Percentiles rank a stretch among this genome's conserved stretches.
Conservation (phyloP, 2,113 vertebrate species). For the Indri indri region DNA sequence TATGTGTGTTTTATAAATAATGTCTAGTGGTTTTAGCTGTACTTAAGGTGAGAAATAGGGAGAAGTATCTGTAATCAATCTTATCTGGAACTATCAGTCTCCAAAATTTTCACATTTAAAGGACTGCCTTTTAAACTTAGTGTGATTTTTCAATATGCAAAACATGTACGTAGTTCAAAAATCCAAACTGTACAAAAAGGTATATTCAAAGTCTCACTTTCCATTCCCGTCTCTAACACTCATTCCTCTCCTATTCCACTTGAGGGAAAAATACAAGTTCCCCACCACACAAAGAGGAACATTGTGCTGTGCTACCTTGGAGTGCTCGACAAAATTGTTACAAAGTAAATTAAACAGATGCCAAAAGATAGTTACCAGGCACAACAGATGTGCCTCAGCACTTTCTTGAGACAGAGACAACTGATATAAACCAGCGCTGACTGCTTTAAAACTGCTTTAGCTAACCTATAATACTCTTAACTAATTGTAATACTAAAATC, state of each 20-base stretch:
- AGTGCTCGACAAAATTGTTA: too few relatives aligned
- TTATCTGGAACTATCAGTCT: neutral
- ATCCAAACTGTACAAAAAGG: neutral
- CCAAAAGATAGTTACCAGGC: too few relatives aligned
- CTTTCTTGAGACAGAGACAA: too few relatives aligned
- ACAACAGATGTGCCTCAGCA: too few relatives aligned
- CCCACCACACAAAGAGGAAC: too few relatives aligned
- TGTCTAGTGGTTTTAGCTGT: neutral
- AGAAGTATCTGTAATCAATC: neutral
- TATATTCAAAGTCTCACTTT: neutral
- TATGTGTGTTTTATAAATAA: neutral
- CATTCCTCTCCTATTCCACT: neutral
- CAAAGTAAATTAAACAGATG: too few relatives aligned
- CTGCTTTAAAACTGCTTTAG: too few relatives aligned
- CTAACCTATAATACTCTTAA: too few relatives aligned
- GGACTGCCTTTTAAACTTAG: neutral
- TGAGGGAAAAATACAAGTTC: too few relatives aligned
- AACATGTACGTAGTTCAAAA: neutral
- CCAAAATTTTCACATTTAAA: neutral
- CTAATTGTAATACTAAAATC: too few relatives aligned
- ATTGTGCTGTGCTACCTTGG: too few relatives aligned
- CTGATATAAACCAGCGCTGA: too few relatives aligned
- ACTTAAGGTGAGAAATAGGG: neutral
- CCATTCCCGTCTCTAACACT: neutral
- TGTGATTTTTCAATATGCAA: neutral